Evolutionary conservation across 2,888 invertebrate genomes (phyloP).

Genomic region (Drosophila histrio): DNA sequence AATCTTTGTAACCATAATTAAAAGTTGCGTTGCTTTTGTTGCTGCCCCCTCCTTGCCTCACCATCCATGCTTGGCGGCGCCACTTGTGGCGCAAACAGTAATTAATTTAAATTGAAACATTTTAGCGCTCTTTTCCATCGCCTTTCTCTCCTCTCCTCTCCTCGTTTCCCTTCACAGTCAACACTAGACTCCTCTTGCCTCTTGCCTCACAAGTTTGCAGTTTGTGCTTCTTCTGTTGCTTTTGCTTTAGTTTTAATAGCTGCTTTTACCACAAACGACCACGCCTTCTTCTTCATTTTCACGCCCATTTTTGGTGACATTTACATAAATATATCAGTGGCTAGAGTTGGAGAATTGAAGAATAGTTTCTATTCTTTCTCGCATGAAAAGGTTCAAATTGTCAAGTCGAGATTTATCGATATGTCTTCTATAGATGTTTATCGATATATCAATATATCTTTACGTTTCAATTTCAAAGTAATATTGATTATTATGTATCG

Average conservation of each 20-base stretch:
- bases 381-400: neutral
- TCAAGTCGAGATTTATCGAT: neutral
- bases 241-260: conserved; percentile 51
- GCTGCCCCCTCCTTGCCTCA: conserved; percentile 6
- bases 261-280: conserved; percentile 35
- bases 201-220: too few species aligned
- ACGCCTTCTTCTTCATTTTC: conserved; percentile 12
- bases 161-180: neutral
- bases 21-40: conserved; percentile 68
- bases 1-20: conserved; percentile 80
- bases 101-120: conserved; percentile 83
- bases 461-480: too few species aligned
- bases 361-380: neutral
- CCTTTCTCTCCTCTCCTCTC: neutral
- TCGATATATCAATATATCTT: neutral
- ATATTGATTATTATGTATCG: too few species aligned
- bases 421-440: neutral
- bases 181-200: neutral
- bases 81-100: conserved; percentile 83
- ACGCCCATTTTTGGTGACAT: conserved; percentile 14
- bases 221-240: conserved; percentile 4
- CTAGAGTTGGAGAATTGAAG: neutral
- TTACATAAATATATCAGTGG: conserved; percentile 12
- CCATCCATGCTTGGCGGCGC: conserved; percentile 49
- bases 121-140: conserved; percentile 52